Evolutionary conservation across 1,140 invertebrate species (phyloP).

Genomic region (Thalassaphorura encarpata): DNA sequence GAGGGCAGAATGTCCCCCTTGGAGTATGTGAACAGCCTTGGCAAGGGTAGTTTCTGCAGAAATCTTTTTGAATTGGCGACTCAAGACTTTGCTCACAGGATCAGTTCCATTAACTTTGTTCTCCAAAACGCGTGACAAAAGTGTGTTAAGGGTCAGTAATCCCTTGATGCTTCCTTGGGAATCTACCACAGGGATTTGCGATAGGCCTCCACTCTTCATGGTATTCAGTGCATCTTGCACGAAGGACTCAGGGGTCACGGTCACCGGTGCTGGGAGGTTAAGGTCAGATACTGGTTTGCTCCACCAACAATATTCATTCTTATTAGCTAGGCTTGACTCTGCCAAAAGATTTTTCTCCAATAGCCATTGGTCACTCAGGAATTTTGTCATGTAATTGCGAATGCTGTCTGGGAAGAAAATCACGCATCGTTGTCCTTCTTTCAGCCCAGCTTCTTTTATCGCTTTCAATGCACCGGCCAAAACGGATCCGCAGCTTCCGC

Average conservation of each 20-base stretch:
- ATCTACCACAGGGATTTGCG: constrained; percentile 60
- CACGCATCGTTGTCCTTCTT: constrained; percentile 74
- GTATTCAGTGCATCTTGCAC: constrained; percentile 55
- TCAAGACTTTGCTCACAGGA: constrained; percentile 51
- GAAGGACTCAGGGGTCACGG: constrained; percentile 47
- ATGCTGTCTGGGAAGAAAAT: constrained; percentile 88
- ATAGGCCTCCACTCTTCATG: constrained; percentile 53
- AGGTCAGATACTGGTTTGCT: constrained; percentile 50
- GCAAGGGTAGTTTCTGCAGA: constrained; percentile 53
- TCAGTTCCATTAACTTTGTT: constrained; percentile 50
- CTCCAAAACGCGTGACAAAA: constrained; percentile 59
- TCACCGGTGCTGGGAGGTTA: constrained; percentile 45
- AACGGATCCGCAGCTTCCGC: constrained; percentile 85
- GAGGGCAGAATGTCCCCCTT: constrained; percentile 37
- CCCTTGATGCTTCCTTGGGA: constrained; percentile 53
- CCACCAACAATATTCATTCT: constrained; percentile 52
- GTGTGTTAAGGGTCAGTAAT: constrained; percentile 57
- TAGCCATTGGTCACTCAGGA: constrained; percentile 94
- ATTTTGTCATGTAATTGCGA: constrained; percentile 98
- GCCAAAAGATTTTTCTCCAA: constrained; percentile 25
- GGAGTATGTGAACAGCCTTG: constrained; percentile 62
- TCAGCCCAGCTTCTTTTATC: constrained; percentile 55
- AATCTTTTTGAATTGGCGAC: constrained; percentile 63
- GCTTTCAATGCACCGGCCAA: constrained; percentile 67
- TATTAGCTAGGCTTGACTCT: not conserved